Evolutionary conservation across 2,888 invertebrate species (phyloP).

Genomic region (Druceiella hillmani): DNA sequence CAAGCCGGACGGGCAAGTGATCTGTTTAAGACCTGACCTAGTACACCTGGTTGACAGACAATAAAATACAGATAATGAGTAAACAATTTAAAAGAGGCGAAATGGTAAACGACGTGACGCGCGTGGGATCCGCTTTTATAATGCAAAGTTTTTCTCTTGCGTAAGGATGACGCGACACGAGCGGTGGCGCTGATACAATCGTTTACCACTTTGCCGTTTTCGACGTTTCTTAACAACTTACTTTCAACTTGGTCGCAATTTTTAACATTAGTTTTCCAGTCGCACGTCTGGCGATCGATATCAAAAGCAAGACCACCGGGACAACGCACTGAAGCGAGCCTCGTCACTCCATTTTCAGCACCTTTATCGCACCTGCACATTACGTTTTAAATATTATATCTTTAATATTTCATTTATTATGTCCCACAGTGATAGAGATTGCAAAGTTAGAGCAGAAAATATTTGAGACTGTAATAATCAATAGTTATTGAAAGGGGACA

Average conservation of each 20-base stretch:
- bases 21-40: conserved; percentile 93
- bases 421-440: too few relatives aligned
- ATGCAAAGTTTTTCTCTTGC: not conserved
- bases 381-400: too few relatives aligned
- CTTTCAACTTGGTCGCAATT: conserved; percentile 92
- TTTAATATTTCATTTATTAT: too few relatives aligned
- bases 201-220: conserved; percentile 40
- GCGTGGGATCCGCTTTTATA: conserved; percentile 25
- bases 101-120: conserved; percentile 34
- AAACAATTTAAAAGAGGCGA: conserved; percentile 38
- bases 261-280: conserved; percentile 95
- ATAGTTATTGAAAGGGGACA: too few relatives aligned
- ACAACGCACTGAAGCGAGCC: conserved; percentile 85
- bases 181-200: not conserved
- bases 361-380: conserved; percentile 86
- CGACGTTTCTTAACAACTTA: conserved; percentile 61
- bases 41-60: conserved; percentile 70
- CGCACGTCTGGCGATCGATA: conserved; percentile 91
- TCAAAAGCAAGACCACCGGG: conserved; percentile 90
- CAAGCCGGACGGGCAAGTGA: conserved; percentile 95
- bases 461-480: too few relatives aligned
- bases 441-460: too few relatives aligned
- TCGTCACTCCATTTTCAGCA: conserved; percentile 77
- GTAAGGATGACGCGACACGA: not conserved
- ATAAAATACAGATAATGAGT: conserved; percentile 41